Evolutionary conservation across 2,888 invertebrate genomes (phyloP).

Genomic region (Phyllotreta cruciferae): DNA sequence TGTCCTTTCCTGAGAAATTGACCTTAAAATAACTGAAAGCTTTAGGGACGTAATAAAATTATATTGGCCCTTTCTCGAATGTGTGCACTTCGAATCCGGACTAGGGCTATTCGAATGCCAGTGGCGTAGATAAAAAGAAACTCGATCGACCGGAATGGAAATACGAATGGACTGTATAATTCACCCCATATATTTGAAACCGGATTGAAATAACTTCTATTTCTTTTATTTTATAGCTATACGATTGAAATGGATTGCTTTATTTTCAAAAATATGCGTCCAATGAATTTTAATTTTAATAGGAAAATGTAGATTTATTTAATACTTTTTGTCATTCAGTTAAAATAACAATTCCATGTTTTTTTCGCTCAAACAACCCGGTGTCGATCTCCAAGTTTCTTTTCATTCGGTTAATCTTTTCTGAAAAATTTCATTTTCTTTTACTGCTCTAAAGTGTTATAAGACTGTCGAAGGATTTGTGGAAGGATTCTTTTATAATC

Average conservation of each 20-base stretch:
- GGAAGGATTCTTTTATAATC: constrained; percentile 8
- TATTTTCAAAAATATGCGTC: no score
- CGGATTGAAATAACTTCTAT: no score
- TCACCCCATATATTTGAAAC: no score
- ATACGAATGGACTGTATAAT: no score
- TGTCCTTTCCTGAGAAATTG: constrained; percentile 45
- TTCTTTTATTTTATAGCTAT: no score
- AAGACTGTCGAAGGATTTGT: constrained; percentile 6
- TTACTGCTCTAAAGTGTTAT: constrained; percentile 9
- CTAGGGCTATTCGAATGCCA: constrained; percentile 6
- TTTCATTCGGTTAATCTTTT: constrained; percentile 12
- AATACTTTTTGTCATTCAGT: no score
- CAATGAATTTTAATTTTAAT: no score
- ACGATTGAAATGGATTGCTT: no score
- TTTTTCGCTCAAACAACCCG: no score
- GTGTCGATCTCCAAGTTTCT: no score
- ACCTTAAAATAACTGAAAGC: constrained; percentile 48
- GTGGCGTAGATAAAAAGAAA: constrained; percentile 10
- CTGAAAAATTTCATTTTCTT: constrained; percentile 13
- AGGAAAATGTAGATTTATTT: no score
- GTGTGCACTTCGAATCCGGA: constrained; percentile 30
- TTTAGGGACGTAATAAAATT: constrained; percentile 46
- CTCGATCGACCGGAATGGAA: background rate
- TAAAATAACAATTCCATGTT: no score
- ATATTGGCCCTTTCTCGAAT: constrained; percentile 42